Conservation (phyloP, 2,888 invertebrate species). For the Pristionchus exspectatus region DNA sequence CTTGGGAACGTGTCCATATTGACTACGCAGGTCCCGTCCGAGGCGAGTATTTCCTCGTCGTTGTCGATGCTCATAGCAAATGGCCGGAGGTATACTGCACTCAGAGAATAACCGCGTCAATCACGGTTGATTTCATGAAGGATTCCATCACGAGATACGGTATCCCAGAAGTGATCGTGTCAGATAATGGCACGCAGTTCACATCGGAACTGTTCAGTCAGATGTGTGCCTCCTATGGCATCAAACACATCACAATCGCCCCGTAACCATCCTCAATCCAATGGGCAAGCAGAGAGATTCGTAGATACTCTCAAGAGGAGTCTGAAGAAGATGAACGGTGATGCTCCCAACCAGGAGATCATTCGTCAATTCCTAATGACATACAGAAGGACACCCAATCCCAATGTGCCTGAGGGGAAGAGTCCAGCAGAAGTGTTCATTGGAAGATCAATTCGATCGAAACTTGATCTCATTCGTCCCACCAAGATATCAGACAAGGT, state of each 20-base stretch:
- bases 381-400: constrained; percentile 51
- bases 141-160: not conserved
- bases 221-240: constrained; percentile 64
- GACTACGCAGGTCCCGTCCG: constrained; percentile 80
- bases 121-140: not conserved
- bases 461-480: not conserved
- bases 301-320: constrained; percentile 67
- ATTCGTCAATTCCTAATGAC: constrained; percentile 55
- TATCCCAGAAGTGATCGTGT: constrained; percentile 59
- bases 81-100: constrained; percentile 71
- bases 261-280: constrained; percentile 39
- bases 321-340: constrained; percentile 33
- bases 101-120: constrained; percentile 63
- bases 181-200: constrained; percentile 67
- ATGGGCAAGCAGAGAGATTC: constrained; percentile 53
- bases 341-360: constrained; percentile 2
- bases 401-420: constrained; percentile 1
- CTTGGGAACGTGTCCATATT: constrained; percentile 80
- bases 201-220: constrained; percentile 67
- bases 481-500: not conserved
- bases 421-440: constrained; percentile 61
- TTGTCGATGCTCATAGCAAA: constrained; percentile 80
- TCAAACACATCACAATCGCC: constrained; percentile 65
- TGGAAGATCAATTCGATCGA: constrained; percentile 56
- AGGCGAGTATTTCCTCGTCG: constrained; percentile 75